Conservation (phyloP, 2,888 invertebrate species). For the Syrista parreyssii region DNA sequence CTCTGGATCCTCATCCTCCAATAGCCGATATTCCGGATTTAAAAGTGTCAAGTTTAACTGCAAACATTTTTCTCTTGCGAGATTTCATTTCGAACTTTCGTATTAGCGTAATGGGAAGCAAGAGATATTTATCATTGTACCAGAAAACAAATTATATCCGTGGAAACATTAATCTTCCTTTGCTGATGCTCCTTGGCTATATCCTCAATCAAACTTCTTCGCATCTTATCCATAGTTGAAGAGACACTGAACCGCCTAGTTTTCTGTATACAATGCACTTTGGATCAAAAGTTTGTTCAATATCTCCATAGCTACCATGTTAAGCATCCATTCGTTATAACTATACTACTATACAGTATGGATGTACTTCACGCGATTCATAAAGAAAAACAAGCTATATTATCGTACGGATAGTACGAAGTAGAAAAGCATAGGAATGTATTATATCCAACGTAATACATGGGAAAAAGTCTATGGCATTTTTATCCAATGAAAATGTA, state of each 20-base stretch:
- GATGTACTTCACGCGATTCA: too few relatives aligned
- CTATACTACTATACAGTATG: too few relatives aligned
- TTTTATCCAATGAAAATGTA: too few relatives aligned
- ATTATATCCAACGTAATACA: too few relatives aligned
- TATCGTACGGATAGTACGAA: too few relatives aligned
- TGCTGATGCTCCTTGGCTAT: slow-evolving; percentile 47
- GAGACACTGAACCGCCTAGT: neutral
- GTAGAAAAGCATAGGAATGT: too few relatives aligned
- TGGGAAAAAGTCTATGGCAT: too few relatives aligned
- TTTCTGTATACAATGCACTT: neutral
- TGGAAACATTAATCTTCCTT: slow-evolving; percentile 38
- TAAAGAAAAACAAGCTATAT: too few relatives aligned
- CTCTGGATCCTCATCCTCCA: slow-evolving; percentile 28
- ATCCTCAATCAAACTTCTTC: slow-evolving; percentile 39
- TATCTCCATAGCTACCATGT: slow-evolving; percentile 20
- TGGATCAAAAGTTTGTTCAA: slow-evolving; percentile 47
- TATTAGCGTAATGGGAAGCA: neutral
- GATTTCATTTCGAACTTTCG: neutral
- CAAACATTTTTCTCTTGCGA: neutral
- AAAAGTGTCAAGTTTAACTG: slow-evolving; percentile 50
- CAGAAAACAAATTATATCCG: slow-evolving; percentile 54
- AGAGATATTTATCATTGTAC: slow-evolving; percentile 29
- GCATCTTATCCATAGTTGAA: slow-evolving; percentile 41
- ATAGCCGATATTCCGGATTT: slow-evolving; percentile 43
- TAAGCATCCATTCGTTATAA: too few relatives aligned